Evolutionary conservation across 2,797 vertebrate genomes (phyloP).

Genomic region (Cyclopterus lumpus): DNA sequence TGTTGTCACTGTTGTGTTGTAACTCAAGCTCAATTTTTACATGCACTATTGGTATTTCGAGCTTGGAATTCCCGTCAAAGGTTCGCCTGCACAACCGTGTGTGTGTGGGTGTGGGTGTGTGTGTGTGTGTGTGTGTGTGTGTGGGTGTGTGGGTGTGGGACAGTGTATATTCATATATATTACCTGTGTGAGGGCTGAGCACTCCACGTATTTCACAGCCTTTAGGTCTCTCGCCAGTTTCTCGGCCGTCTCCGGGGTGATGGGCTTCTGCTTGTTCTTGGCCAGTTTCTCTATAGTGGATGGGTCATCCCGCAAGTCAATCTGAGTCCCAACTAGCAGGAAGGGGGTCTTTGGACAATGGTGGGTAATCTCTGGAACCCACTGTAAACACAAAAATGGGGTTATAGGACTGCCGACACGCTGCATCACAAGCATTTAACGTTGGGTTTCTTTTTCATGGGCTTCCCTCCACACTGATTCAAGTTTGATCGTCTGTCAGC

Average conservation of each 20-base stretch:
- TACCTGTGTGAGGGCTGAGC: constrained; percentile 88
- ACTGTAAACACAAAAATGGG: constrained; percentile 66
- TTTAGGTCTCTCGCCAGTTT: constrained; percentile 86
- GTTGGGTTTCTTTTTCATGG: background rate
- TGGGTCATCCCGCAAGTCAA: constrained; percentile 86
- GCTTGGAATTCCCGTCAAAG: background rate
- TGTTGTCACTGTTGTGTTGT: too few species aligned
- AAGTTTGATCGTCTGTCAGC: background rate
- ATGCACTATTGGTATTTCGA: background rate
- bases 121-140: background rate
- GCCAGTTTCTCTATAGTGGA: constrained; percentile 88
- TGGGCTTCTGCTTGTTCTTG: constrained; percentile 89
- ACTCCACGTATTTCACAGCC: constrained; percentile 89
- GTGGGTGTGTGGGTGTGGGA: background rate
- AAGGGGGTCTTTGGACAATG: constrained; percentile 91
- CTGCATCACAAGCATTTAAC: background rate
- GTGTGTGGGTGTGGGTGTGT: constrained; percentile 11
- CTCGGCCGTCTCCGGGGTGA: constrained; percentile 86
- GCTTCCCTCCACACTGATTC: background rate
- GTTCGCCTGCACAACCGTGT: background rate
- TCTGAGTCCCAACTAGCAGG: constrained; percentile 88
- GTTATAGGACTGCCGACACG: background rate
- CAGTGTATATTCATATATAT: background rate
- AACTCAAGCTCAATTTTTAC: background rate
- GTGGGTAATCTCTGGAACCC: constrained; percentile 89